Evolutionary conservation across 2,797 vertebrate species (phyloP).

Genomic region (Antennarius maculatus): DNA sequence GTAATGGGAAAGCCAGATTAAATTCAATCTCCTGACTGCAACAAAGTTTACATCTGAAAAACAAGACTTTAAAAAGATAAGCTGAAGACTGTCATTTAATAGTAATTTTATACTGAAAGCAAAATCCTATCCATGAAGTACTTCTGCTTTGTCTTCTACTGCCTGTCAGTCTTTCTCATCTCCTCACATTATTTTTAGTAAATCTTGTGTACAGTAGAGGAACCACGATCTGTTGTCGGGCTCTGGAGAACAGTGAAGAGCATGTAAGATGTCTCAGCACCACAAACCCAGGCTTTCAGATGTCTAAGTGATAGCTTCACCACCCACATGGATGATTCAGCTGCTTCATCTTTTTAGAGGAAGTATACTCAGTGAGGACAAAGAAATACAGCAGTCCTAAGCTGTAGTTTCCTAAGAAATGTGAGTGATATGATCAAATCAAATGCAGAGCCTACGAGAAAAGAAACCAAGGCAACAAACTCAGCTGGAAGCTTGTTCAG

Average conservation of each 20-base stretch:
- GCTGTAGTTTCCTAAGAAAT: slow-evolving; percentile 10
- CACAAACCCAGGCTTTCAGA: slow-evolving; percentile 44
- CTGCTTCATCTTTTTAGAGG: slow-evolving; percentile 30
- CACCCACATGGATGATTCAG: slow-evolving; percentile 39
- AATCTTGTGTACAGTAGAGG: slow-evolving; percentile 6
- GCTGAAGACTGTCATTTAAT: too few species aligned
- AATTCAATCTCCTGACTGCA: too few species aligned
- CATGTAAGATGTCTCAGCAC: slow-evolving; percentile 16
- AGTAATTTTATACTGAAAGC: too few species aligned
- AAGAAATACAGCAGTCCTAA: neutral
- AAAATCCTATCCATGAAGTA: neutral
- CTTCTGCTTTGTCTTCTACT: neutral
- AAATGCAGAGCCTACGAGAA: neutral
- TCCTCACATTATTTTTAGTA: slow-evolving; percentile 13
- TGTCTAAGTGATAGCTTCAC: slow-evolving; percentile 42
- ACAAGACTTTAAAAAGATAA: too few species aligned
- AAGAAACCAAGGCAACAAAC: slow-evolving; percentile 4
- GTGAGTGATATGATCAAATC: slow-evolving; percentile 1
- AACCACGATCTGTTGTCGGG: slow-evolving; percentile 10
- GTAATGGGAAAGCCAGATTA: too few species aligned
- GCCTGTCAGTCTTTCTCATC: neutral
- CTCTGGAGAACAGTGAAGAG: slow-evolving; percentile 23
- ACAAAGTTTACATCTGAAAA: too few species aligned
- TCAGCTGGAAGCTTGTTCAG: slow-evolving; percentile 10
- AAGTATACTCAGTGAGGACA: slow-evolving; percentile 21